Conservation (phyloP, 53 echinoderm and acorn worm species). For the Luidia sarsii region DNA sequence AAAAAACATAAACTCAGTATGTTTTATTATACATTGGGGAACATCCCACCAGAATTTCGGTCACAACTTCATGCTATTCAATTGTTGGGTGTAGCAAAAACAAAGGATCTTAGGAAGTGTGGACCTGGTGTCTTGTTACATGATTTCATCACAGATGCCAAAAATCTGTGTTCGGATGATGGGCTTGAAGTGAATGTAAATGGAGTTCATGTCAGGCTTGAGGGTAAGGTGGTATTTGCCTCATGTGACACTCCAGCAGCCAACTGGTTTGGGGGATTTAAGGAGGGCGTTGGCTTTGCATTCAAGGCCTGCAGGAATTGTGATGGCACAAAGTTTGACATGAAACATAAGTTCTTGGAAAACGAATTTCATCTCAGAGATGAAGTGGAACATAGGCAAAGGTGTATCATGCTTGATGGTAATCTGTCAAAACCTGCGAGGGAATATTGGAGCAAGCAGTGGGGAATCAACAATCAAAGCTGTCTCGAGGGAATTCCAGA, state of each 20-base stretch:
- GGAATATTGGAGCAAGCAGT: slow-evolving; percentile 73
- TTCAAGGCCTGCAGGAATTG: slow-evolving; percentile 61
- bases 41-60: slow-evolving; percentile 64
- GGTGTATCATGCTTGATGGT: slow-evolving; percentile 44
- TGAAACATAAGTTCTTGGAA: slow-evolving; percentile 50
- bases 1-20: slow-evolving; percentile 73
- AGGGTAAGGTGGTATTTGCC: slow-evolving; percentile 56
- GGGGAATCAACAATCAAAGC: slow-evolving; percentile 71
- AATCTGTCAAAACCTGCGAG: slow-evolving; percentile 22
- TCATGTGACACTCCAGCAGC: slow-evolving; percentile 75
- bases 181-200: slow-evolving; percentile 44
- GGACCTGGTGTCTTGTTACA: slow-evolving; percentile 20
- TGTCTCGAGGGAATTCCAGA: slow-evolving; percentile 47
- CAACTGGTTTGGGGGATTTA: slow-evolving; percentile 74
- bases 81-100: slow-evolving; percentile 64
- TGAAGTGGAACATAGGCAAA: slow-evolving; percentile 52
- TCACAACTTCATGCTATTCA: slow-evolving; percentile 60
- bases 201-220: slow-evolving; percentile 12
- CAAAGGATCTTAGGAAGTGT: slow-evolving; percentile 34
- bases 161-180: slow-evolving; percentile 49
- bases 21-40: slow-evolving; percentile 60
- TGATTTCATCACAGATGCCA: slow-evolving; percentile 50
- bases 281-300: slow-evolving; percentile 74
- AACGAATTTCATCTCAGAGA: slow-evolving; percentile 27
- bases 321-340: slow-evolving; percentile 38